Evolutionary conservation across 2,888 invertebrate genomes (phyloP), one percentile per base, ranked within the genome.

Genomic region (Drosophila flavopinicola): DNA sequence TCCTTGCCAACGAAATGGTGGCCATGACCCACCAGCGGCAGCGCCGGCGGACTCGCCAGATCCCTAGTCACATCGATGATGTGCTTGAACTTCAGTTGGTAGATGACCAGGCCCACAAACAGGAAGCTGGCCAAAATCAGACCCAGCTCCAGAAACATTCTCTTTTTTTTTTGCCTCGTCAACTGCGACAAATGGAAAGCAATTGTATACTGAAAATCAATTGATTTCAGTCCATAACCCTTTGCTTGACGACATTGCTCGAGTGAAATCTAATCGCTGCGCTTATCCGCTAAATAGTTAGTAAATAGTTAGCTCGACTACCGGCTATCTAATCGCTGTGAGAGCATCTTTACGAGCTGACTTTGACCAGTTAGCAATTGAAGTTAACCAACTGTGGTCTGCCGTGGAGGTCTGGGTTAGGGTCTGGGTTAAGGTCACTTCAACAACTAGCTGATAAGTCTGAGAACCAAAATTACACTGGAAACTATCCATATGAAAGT

Each of bases 1-100:
- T 86, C 79, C 54, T 90, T 91, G n/a, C 91, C 78, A 61, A 93
- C 90, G 17, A 92, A 87, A 25, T 91, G 88, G 47, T 89, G 87
- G 0, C 90, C 93, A 88, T 93, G 92, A 0, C 93, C 93, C 7
- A 93, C 39, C 1, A 93, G 9, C 0, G 93, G 93, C 30, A 91
- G 66, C 0, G 90, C 88, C 0, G 93, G 92, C 6, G 90, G 88
- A 30, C 89, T 88, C 5, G 76, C 73, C 51, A 90, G 70, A 41
- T 88, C 69, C 2, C 75, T 66, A 0, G 88, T 85, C n/a, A 90
- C 63, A 2, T 85, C 68, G 1, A 89, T 75, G 2, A 84, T 61
- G 13, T 82, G 83, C 45, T 78, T 86, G 39, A 69, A 90, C 66
- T 90, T 90, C 7, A 75, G 49, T 38, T 69, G 73, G 38, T 88